phyloP scores from a whole-genome alignment of 2,113 vertebrate genomes.

The Trichechus manatus region DNA sequence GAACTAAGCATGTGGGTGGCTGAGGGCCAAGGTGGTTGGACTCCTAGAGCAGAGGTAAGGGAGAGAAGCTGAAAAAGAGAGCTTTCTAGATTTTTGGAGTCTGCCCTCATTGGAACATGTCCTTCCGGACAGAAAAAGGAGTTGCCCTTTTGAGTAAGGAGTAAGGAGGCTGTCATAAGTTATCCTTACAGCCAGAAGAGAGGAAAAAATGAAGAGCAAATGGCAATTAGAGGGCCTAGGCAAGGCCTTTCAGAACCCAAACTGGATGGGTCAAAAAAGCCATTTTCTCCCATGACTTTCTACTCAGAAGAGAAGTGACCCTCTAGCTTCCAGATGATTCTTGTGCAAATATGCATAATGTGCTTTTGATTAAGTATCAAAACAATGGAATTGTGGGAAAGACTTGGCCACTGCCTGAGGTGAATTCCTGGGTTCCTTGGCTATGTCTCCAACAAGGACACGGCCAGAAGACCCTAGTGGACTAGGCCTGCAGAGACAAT shows the following conservation, averaged over 20 bases:
- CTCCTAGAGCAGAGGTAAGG: neutral
- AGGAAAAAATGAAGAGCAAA: neutral
- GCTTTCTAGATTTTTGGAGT: slow-evolving; percentile 40
- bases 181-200: slow-evolving; percentile 16
- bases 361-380: slow-evolving; percentile 81
- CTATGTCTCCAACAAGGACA: neutral
- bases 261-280: slow-evolving; percentile 66
- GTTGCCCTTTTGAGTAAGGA: slow-evolving; percentile 38
- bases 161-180: neutral
- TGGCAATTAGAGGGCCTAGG: neutral
- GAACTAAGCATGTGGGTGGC: neutral
- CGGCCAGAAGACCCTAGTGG: neutral
- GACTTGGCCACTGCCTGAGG: slow-evolving; percentile 57
- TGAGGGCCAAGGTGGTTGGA: neutral
- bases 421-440: slow-evolving; percentile 48
- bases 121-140: slow-evolving; percentile 51
- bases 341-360: slow-evolving; percentile 61
- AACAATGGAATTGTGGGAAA: slow-evolving; percentile 33
- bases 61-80: neutral
- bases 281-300: slow-evolving; percentile 79
- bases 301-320: slow-evolving; percentile 65
- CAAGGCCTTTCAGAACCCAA: slow-evolving; percentile 34
- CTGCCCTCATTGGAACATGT: slow-evolving; percentile 58
- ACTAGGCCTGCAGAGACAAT: neutral
- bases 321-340: slow-evolving; percentile 53